Evolutionary conservation across 1,140 invertebrate species (phyloP).

Genomic region (Sinonovacula constricta): DNA sequence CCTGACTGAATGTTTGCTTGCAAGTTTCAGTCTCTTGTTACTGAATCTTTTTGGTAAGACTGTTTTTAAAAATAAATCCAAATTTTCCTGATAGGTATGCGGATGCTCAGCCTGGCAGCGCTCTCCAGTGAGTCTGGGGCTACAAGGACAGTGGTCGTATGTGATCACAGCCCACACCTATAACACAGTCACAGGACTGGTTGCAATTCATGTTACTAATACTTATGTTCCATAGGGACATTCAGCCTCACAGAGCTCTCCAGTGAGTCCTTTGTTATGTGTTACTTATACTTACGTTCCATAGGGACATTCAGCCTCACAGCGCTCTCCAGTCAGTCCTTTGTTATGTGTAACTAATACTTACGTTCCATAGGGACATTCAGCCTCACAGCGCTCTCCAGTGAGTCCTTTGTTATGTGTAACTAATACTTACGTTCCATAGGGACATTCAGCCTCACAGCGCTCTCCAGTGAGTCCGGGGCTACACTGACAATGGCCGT

Average conservation of each 20-base stretch:
- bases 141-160: slow-evolving; percentile 88
- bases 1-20: too few relatives aligned
- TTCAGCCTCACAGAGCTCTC: too few relatives aligned
- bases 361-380: too few relatives aligned
- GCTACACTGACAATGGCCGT: slow-evolving; percentile 90
- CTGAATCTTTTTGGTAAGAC: too few relatives aligned
- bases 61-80: too few relatives aligned
- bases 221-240: slow-evolving; percentile 67
- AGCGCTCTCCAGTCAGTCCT: too few relatives aligned
- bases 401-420: slow-evolving; percentile 10
- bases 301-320: too few relatives aligned
- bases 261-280: slow-evolving; percentile 14
- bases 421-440: slow-evolving; percentile 59
- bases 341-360: slow-evolving; percentile 19
- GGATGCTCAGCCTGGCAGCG: too few relatives aligned
- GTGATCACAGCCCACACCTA: slow-evolving; percentile 76
- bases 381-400: too few relatives aligned
- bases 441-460: slow-evolving; percentile 70
- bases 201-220: slow-evolving; percentile 32
- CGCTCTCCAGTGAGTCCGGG: slow-evolving; percentile 88
- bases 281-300: slow-evolving; percentile 59
- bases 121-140: slow-evolving; percentile 16
- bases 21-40: too few relatives aligned
- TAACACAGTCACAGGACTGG: slow-evolving; percentile 78
- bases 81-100: too few relatives aligned